Percentiles rank a stretch among this genome's conserved stretches.
Evolutionary conservation across 2,797 vertebrate genomes (phyloP).

Genomic region (Fistularia tabacaria): DNA sequence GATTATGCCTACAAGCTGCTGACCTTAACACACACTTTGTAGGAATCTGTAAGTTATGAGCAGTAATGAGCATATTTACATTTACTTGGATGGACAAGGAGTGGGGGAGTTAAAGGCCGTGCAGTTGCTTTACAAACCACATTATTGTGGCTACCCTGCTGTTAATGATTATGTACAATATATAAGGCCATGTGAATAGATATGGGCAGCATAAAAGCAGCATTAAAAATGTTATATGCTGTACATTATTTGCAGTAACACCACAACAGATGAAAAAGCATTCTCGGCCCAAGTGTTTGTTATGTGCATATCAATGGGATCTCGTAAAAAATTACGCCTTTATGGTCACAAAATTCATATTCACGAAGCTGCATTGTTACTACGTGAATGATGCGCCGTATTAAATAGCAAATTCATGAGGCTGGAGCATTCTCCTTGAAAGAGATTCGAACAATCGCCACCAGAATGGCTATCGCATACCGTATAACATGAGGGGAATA

Average conservation of each 20-base stretch:
- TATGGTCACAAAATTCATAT: slow-evolving; percentile 6
- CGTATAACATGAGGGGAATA: slow-evolving; percentile 4
- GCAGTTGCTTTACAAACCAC: too few relatives aligned
- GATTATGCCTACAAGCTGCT: not conserved
- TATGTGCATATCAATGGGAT: slow-evolving; percentile 8
- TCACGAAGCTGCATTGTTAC: not conserved
- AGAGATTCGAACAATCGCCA: slow-evolving; percentile 13
- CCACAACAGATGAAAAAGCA: too few relatives aligned
- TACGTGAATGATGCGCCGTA: slow-evolving; percentile 1
- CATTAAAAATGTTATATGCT: too few relatives aligned
- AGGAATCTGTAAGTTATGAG: not conserved
- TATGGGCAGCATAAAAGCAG: too few relatives aligned
- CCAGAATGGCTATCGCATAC: slow-evolving; percentile 5
- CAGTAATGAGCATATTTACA: not conserved
- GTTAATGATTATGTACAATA: too few relatives aligned
- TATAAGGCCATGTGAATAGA: too few relatives aligned
- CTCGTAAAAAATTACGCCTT: slow-evolving; percentile 9
- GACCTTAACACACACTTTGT: not conserved
- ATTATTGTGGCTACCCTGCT: too few relatives aligned
- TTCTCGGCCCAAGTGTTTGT: too few relatives aligned
- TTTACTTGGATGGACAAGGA: not conserved
- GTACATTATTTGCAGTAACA: too few relatives aligned
- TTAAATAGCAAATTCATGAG: slow-evolving; percentile 22
- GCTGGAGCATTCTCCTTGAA: slow-evolving; percentile 13
- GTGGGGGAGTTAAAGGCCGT: not conserved